Evolutionary conservation across 2,888 invertebrate genomes (phyloP).

Genomic region (Tetragonisca angustula): DNA sequence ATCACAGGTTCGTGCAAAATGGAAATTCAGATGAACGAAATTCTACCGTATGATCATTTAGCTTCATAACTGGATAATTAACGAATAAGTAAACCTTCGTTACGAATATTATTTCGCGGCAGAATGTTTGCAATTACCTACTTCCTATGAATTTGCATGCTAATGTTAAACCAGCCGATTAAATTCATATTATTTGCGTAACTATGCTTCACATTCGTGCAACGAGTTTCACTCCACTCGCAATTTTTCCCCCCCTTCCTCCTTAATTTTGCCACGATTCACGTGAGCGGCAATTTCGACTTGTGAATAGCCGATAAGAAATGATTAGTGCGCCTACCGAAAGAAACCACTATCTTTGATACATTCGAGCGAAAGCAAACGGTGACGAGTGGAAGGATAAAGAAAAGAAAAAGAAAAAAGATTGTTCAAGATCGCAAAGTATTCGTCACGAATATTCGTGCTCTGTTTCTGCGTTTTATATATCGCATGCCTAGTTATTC

Average conservation of each 20-base stretch:
- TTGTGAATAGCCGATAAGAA: constrained; percentile 43
- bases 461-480: constrained; percentile 4
- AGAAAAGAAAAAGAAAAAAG: not conserved
- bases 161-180: not conserved
- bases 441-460: constrained; percentile 46
- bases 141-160: not conserved
- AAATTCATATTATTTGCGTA: constrained; percentile 6
- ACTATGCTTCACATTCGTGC: not conserved
- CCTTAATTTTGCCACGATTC: constrained; percentile 19
- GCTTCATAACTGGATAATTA: not conserved
- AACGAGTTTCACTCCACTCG: constrained; percentile 9
- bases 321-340: constrained; percentile 22
- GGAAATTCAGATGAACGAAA: not conserved
- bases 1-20: not conserved
- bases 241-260: not conserved
- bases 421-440: constrained; percentile 1
- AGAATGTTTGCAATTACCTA: not conserved
- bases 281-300: constrained; percentile 24
- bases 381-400: constrained; percentile 17
- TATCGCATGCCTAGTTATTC: not conserved
- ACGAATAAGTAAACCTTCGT: not conserved
- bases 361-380: constrained; percentile 19
- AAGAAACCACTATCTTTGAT: constrained; percentile 22
- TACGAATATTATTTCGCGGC: not conserved
- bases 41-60: not conserved